Conservation (phyloP, 2,113 vertebrate species). For the Planiliza haematocheilus region DNA sequence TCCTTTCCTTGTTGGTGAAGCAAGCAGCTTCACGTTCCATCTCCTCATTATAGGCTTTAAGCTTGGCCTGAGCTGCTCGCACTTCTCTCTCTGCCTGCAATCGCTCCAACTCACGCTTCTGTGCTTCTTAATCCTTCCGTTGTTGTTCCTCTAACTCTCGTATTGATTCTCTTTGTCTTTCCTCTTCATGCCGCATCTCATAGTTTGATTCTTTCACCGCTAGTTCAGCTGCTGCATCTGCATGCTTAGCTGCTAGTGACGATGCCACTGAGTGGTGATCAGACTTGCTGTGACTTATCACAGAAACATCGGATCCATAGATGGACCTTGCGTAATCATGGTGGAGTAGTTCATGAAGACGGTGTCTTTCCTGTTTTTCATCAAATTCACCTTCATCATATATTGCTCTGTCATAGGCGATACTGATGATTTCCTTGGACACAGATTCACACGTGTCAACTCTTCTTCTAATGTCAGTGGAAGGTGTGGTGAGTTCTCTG, state of each 20-base stretch:
- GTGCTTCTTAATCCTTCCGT: constrained; percentile 12
- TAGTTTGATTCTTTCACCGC: no score
- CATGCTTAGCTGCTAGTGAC: no score
- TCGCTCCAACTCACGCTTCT: no score
- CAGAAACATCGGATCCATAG: no score
- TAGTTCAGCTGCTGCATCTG: no score
- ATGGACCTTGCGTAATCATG: constrained; percentile 14
- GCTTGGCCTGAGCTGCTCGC: no score
- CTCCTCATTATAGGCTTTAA: no score
- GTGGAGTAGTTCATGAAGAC: not conserved
- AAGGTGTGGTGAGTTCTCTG: not conserved
- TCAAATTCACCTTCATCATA: not conserved
- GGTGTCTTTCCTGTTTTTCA: not conserved
- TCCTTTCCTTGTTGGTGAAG: not conserved
- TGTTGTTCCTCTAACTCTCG: constrained; percentile 25
- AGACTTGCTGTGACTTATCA: not conserved
- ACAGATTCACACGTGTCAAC: not conserved
- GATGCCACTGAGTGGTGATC: no score
- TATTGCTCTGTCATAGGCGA: not conserved
- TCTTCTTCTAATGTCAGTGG: accelerated
- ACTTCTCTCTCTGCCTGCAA: no score
- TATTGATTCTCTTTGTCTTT: constrained; percentile 5
- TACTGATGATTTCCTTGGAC: not conserved
- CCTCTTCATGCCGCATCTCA: constrained; percentile 20
- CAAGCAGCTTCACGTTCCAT: no score